Conservation (phyloP, 2,797 vertebrate genomes). For the Allobates femoralis region DNA sequence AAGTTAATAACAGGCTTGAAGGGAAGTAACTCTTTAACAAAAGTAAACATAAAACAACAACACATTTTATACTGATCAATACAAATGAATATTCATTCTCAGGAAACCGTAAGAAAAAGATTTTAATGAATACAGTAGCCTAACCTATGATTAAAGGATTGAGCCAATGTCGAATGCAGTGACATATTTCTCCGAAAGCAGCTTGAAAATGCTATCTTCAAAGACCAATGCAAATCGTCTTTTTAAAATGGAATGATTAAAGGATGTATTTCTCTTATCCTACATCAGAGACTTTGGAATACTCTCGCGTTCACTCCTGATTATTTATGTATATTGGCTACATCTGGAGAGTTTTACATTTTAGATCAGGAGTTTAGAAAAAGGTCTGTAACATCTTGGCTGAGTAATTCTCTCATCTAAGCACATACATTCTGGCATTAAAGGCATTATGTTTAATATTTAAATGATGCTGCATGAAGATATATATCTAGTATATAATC, state of each 20-base stretch:
- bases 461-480: background rate
- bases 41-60: background rate
- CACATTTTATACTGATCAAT: conserved; percentile 39
- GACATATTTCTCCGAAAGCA: conserved; percentile 60
- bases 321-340: conserved; percentile 69
- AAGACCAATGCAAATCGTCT: conserved; percentile 70
- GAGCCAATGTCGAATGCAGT: conserved; percentile 37
- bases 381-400: conserved; percentile 38
- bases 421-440: background rate
- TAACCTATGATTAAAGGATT: conserved; percentile 34
- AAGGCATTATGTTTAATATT: background rate
- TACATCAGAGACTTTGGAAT: conserved; percentile 69
- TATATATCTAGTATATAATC: too few species aligned
- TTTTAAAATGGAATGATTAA: conserved; percentile 74
- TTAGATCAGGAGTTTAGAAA: conserved; percentile 58
- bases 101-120: conserved; percentile 29
- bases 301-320: conserved; percentile 66
- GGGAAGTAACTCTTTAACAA: conserved; percentile 13
- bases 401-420: background rate
- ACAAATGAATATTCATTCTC: conserved; percentile 58
- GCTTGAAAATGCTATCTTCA: conserved; percentile 68
- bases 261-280: conserved; percentile 72
- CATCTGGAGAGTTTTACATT: conserved; percentile 52
- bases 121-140: conserved; percentile 58
- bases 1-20: background rate